Evolutionary conservation across 2,113 vertebrate species (phyloP).

Genomic region (Gobio gobio): DNA sequence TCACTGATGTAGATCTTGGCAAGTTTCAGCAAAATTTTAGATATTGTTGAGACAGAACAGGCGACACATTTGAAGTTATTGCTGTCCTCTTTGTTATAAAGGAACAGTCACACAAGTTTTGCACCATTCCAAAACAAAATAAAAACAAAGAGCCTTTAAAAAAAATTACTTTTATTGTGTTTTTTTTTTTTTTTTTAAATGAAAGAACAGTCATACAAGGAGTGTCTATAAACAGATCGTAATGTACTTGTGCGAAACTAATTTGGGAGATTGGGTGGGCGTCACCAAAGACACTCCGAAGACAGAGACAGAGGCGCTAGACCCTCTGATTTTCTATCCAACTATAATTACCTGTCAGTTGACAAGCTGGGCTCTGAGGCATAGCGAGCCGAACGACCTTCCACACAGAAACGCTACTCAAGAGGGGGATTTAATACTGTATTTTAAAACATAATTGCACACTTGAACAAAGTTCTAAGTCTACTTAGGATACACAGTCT

Average conservation of each 20-base stretch:
- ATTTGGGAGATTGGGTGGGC: not conserved
- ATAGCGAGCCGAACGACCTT: slow-evolving; percentile 43
- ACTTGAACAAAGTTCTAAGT: not conserved
- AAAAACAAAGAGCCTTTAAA: not conserved
- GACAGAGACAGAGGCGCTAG: not conserved
- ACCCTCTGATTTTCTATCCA: not conserved
- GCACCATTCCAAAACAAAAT: not conserved
- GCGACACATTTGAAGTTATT: not conserved
- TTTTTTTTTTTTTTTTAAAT: not conserved
- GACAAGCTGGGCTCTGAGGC: slow-evolving; percentile 17
- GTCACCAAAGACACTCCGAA: not conserved
- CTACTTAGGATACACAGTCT: not conserved
- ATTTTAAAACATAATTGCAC: slow-evolving; percentile 17
- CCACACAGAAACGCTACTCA: slow-evolving; percentile 4
- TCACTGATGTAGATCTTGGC: not conserved
- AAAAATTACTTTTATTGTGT: not conserved
- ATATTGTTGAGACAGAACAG: not conserved
- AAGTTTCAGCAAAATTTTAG: not conserved
- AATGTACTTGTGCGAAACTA: not conserved
- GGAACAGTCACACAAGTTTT: not conserved
- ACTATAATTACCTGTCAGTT: slow-evolving; percentile 31
- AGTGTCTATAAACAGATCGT: not conserved
- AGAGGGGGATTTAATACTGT: slow-evolving; percentile 7
- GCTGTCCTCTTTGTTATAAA: not conserved
- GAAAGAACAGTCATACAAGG: not conserved